Conservation (phyloP, 1,140 invertebrate species). For the Drosophila fuyamai region DNA sequence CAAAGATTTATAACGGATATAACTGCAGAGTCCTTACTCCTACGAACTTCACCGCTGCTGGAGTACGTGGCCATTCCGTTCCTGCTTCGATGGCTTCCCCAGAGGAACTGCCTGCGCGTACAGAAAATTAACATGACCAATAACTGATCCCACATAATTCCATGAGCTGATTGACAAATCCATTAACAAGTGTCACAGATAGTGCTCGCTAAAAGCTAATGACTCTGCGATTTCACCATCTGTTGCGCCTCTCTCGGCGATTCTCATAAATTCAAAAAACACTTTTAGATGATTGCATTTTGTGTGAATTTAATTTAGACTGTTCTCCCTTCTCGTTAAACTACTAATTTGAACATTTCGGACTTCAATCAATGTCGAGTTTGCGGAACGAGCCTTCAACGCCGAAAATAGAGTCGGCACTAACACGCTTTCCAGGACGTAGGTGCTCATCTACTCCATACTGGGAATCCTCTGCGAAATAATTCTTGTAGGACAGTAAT, state of each 20-base stretch:
- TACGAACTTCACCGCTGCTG: slow-evolving; percentile 34
- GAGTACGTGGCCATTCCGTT: slow-evolving; percentile 39
- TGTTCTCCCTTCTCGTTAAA: background rate
- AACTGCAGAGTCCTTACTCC: background rate
- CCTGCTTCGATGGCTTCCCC: slow-evolving; percentile 8
- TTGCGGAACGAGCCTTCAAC: slow-evolving; percentile 87
- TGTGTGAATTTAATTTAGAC: slow-evolving; percentile 23
- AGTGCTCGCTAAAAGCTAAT: slow-evolving; percentile 61
- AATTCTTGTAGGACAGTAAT: slow-evolving; percentile 84
- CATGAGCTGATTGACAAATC: slow-evolving; percentile 70
- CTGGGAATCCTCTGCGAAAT: slow-evolving; percentile 85
- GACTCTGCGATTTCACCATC: slow-evolving; percentile 15
- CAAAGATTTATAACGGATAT: background rate
- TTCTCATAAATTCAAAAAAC: slow-evolving; percentile 1
- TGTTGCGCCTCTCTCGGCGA: slow-evolving; percentile 19
- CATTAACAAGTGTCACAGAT: slow-evolving; percentile 73
- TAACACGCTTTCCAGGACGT: slow-evolving; percentile 85
- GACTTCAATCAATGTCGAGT: slow-evolving; percentile 70
- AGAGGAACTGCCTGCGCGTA: slow-evolving; percentile 34
- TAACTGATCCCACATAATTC: slow-evolving; percentile 57
- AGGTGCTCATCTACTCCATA: slow-evolving; percentile 86
- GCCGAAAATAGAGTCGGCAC: slow-evolving; percentile 86
- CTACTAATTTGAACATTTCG: slow-evolving; percentile 15
- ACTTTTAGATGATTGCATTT: background rate
- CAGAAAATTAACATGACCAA: slow-evolving; percentile 59